Percentiles rank a stretch among this genome's conserved stretches.
Evolutionary conservation across 2,888 invertebrate species (phyloP).

Genomic region (Lepidochrysops patricia): DNA sequence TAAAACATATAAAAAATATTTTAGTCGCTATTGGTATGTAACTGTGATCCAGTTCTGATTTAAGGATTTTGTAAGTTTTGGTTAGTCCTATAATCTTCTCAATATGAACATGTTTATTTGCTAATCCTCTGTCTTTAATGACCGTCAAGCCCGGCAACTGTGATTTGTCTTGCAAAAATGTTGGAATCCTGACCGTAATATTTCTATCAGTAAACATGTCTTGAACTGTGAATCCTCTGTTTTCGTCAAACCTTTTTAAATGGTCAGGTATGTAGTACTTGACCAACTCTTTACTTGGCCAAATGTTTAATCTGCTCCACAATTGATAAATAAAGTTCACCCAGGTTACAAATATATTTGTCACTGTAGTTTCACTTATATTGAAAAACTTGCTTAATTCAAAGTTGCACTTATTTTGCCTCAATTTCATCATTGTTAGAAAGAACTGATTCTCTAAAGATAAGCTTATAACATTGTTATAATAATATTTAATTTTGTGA

Average conservation of each 20-base stretch:
- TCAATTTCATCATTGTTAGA: background rate
- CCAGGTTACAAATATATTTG: background rate
- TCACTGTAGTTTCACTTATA: background rate
- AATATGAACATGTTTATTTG: background rate
- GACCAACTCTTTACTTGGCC: background rate
- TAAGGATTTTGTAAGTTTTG: background rate
- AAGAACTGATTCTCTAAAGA: background rate
- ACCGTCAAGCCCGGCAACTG: background rate
- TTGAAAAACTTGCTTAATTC: background rate
- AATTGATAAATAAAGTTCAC: background rate
- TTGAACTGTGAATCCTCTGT: too few relatives aligned
- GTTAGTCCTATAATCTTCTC: background rate
- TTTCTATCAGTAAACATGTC: background rate
- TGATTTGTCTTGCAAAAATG: background rate
- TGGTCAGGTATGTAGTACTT: background rate
- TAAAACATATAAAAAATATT: background rate
- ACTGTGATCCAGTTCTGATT: background rate
- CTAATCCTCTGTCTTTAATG: background rate
- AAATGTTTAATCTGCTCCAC: slow-evolving; percentile 1
- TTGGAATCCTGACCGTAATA: background rate
- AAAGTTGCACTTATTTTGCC: background rate
- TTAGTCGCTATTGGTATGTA: background rate
- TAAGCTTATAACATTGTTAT: background rate
- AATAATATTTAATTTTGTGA: background rate
- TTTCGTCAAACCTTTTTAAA: background rate